phyloP scores from a whole-genome alignment of 2,888 invertebrate genomes.

The Hirtodrosophila confusa region DNA sequence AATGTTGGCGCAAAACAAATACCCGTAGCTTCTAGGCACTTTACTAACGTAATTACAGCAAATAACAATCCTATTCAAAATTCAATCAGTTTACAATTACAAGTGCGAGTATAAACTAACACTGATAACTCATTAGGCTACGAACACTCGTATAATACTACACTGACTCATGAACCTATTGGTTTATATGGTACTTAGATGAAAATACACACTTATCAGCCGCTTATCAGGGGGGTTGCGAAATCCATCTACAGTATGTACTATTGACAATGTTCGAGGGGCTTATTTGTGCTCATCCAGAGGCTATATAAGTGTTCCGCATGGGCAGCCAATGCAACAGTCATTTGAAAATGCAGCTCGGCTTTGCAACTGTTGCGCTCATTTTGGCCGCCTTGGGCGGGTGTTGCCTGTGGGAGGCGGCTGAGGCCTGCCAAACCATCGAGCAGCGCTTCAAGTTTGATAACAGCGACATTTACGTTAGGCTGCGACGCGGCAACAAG shows the following conservation, averaged over 20 bases:
- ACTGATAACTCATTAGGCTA: neutral
- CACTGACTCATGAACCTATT: conserved; percentile 2
- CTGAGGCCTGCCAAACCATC: conserved; percentile 60
- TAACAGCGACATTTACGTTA: conserved; percentile 74
- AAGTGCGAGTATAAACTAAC: conserved; percentile 4
- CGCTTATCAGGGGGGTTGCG: conserved; percentile 24
- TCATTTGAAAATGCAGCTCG: conserved; percentile 27
- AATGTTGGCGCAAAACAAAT: conserved; percentile 4
- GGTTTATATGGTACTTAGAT: conserved; percentile 5
- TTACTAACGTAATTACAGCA: neutral
- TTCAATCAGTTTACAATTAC: neutral
- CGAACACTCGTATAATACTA: conserved; percentile 6
- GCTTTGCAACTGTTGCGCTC: conserved; percentile 12
- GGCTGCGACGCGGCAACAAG: conserved; percentile 70
- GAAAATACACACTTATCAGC: conserved; percentile 34
- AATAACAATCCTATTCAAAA: conserved; percentile 13
- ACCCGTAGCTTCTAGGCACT: neutral
- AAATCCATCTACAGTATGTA: conserved; percentile 35
- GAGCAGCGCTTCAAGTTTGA: conserved; percentile 76
- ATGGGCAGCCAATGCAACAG: conserved; percentile 4
- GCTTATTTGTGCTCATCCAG: conserved; percentile 27
- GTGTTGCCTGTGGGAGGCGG: conserved; percentile 41
- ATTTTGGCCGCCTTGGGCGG: conserved; percentile 26
- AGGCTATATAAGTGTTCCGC: conserved; percentile 25
- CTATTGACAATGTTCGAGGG: conserved; percentile 43